Percentiles rank a stretch among this genome's conserved stretches.
phyloP scores from a whole-genome alignment of 2,888 invertebrate species.

The Drosophila kambysellisi region DNA sequence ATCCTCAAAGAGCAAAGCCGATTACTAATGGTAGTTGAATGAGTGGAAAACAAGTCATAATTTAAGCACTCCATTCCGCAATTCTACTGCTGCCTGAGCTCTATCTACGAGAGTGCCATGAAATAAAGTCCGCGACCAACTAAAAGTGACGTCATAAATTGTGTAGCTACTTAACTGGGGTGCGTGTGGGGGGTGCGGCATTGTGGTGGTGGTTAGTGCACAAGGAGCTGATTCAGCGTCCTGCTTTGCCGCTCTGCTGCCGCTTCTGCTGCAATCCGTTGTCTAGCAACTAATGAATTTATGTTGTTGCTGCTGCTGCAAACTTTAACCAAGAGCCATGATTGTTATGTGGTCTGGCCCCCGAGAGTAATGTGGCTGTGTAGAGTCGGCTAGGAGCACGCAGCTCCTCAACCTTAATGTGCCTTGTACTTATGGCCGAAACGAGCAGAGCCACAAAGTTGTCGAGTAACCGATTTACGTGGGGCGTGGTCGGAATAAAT shows the following conservation, averaged over 20 bases:
- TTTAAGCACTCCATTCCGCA: constrained; percentile 21
- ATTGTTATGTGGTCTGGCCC: constrained; percentile 57
- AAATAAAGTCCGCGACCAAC: constrained; percentile 54
- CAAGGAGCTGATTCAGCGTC: constrained; percentile 6
- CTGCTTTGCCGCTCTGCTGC: not conserved
- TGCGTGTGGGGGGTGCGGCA: not conserved
- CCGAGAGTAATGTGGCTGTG: constrained; percentile 5
- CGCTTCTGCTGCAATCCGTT: constrained; percentile 44
- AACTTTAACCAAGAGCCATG: constrained; percentile 66
- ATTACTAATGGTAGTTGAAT: constrained; percentile 5
- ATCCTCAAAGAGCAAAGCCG: constrained; percentile 3
- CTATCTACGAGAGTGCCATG: not conserved
- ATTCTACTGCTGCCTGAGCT: not conserved
- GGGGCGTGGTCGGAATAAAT: constrained; percentile 52
- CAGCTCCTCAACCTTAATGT: constrained; percentile 6
- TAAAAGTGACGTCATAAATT: constrained; percentile 75
- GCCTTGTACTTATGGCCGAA: constrained; percentile 23
- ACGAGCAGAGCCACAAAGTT: constrained; percentile 42
- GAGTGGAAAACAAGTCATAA: constrained; percentile 36
- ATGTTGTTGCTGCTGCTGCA: constrained; percentile 53
- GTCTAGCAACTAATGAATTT: constrained; percentile 74
- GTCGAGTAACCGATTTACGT: constrained; percentile 25
- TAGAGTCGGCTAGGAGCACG: constrained; percentile 9
- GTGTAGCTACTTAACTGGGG: constrained; percentile 57
- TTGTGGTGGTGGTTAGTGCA: not conserved